Base-by-base conservation (phyloP, 2,888 invertebrate genomes). In the Leucozona laternaria region DNA sequence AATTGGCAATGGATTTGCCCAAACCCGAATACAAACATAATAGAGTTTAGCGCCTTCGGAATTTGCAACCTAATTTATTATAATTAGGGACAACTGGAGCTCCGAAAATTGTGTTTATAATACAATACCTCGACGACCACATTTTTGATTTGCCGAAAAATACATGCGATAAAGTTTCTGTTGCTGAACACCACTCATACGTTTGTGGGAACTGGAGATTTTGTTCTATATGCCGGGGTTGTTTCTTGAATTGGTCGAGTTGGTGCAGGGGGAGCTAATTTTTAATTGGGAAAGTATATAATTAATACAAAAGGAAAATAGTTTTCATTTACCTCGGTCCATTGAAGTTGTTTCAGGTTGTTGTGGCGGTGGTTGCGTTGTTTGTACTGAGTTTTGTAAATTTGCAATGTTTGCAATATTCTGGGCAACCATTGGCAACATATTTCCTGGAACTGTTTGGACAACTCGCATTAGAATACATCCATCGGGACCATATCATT, bases 391-490 rank as follows among this genome's bases (percentile, higher is more conserved):
- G 55, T 50, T 88, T 88, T 6, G 89, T 76, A 22, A 71, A 48
- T 81, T 84, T 43, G 88, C 80, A 2, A 89, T 90, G 40, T 91
- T 89, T 2, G 91, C 90, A 71, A 91, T 89, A 57, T 90, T 90
- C 84, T 92, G 91, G 0, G 91, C 90, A 31, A 92, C 88, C 62
- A 91, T 89, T 15, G 92, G 91, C 48, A 92, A 55, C 91, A 92
- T 89, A 77, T 94, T 93, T 0, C 96, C 96, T 7, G 96, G 96
- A 68, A 97, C 96, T 0, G 98, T 98, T 92, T 99, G 98, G 53
- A 99, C 98, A 66, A 99, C 97, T 88, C 98, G 96, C 97, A 99
- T 99, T 28, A 98, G 95, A 72, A 98, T 97, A 90, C 99, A 97
- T 0, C 99, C 99, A 89, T 97, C 97, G 0, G 98, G 97, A 0